Conservation (phyloP, 2,797 vertebrate species). For the Pangasius mekongensis region DNA sequence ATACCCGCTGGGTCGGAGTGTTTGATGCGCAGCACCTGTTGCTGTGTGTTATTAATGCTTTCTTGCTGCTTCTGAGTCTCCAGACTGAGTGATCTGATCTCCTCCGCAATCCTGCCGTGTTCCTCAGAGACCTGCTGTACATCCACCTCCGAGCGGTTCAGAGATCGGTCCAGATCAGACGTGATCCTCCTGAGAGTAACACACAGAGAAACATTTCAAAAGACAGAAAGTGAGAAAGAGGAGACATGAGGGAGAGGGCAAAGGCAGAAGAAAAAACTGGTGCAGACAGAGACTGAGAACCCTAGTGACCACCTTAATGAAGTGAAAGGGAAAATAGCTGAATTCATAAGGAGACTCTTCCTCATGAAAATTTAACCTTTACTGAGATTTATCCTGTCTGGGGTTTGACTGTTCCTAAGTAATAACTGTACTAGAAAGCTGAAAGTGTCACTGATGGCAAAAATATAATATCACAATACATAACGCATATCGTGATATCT, state of each 20-base stretch:
- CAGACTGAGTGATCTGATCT: slow-evolving; percentile 72
- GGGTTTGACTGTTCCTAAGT: not conserved
- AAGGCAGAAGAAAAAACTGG: not conserved
- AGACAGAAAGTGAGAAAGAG: not conserved
- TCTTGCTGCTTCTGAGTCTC: slow-evolving; percentile 79
- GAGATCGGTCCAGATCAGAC: slow-evolving; percentile 79
- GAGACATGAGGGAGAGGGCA: not conserved
- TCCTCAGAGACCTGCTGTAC: slow-evolving; percentile 71
- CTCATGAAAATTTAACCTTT: not conserved
- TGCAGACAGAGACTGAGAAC: not conserved
- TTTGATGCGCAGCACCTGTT: slow-evolving; percentile 86
- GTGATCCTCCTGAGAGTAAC: slow-evolving; percentile 78
- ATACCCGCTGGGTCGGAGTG: slow-evolving; percentile 91
- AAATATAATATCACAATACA: not conserved
- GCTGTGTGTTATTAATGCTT: slow-evolving; percentile 77
- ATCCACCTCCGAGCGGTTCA: slow-evolving; percentile 77
- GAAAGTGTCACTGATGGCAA: not conserved
- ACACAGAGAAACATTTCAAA: not conserved
- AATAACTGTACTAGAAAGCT: not conserved
- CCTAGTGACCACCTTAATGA: not conserved
- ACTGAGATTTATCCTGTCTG: not conserved
- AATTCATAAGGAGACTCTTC: not conserved
- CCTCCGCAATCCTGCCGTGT: slow-evolving; percentile 69
- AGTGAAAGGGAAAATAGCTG: not conserved
- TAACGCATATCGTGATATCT: not conserved